Evolutionary conservation across 1,140 invertebrate genomes (phyloP).

Genomic region (Monochamus saltuarius): DNA sequence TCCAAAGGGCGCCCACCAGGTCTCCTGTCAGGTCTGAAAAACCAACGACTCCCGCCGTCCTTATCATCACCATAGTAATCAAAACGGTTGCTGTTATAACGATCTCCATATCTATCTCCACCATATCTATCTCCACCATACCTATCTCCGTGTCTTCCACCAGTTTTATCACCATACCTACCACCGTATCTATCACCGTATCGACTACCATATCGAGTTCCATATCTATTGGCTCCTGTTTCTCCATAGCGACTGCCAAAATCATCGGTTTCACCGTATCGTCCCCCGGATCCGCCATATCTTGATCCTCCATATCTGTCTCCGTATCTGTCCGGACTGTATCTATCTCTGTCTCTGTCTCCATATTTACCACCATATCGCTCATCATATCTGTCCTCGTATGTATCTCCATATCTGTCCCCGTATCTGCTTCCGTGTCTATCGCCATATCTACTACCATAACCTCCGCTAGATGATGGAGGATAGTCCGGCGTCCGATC

Average conservation of each 20-base stretch:
- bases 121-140: conserved; percentile 50
- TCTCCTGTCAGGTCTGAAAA: conserved; percentile 41
- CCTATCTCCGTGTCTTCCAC: conserved; percentile 51
- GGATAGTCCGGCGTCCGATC: conserved; percentile 31
- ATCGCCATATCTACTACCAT: conserved; percentile 50
- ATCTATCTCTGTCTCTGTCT: conserved; percentile 46
- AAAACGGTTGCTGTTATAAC: conserved; percentile 47
- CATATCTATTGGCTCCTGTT: conserved; percentile 35
- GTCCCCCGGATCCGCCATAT: conserved; percentile 50
- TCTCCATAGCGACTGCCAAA: conserved; percentile 43
- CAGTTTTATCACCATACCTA: conserved; percentile 32
- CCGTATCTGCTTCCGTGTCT: conserved; percentile 40
- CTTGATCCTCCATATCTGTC: conserved; percentile 50
- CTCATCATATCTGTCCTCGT: conserved; percentile 51
- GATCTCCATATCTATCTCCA: conserved; percentile 46
- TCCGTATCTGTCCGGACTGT: conserved; percentile 38
- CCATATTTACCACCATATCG: conserved; percentile 39
- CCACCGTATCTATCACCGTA: conserved; percentile 40
- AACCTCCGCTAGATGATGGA: conserved; percentile 44
- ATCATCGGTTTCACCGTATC: conserved; percentile 49
- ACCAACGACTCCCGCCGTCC: conserved; percentile 44
- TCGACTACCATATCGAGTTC: conserved; percentile 52
- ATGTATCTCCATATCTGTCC: conserved; percentile 53
- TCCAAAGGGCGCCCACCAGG: conserved; percentile 37
- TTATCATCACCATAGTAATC: conserved; percentile 45